Percentiles rank a stretch among this genome's conserved stretches.
Evolutionary conservation across 2,113 vertebrate species (phyloP).

Genomic region (Macrotis lagotis): DNA sequence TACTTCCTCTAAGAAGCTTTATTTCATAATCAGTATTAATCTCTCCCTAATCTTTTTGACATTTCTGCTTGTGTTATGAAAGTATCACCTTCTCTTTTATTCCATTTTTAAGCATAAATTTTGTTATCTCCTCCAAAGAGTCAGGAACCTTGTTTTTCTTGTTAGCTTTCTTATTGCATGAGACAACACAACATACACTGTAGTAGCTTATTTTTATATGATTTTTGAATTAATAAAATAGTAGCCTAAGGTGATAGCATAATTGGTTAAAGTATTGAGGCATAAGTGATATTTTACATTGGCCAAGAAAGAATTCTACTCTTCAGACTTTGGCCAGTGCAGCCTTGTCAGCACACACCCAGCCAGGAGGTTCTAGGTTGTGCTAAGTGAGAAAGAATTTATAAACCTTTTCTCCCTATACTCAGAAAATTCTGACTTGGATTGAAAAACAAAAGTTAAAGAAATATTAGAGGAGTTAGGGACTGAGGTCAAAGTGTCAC

Average conservation of each 20-base stretch:
- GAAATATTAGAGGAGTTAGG: background rate
- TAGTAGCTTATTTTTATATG: background rate
- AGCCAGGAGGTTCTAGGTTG: background rate
- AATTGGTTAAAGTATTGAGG: conserved; percentile 18
- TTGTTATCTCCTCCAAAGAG: background rate
- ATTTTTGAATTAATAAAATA: background rate
- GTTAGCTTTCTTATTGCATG: background rate
- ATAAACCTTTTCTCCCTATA: conserved; percentile 1
- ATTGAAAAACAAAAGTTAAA: conserved; percentile 32
- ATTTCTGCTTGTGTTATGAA: background rate
- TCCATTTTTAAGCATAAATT: background rate
- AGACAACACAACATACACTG: background rate
- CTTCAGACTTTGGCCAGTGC: background rate
- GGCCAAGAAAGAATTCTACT: background rate
- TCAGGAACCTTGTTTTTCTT: background rate
- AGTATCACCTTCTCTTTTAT: background rate
- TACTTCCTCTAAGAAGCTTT: background rate
- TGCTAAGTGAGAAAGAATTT: background rate
- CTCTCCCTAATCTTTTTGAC: background rate
- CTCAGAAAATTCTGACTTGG: background rate
- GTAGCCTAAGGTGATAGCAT: background rate
- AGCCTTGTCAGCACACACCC: background rate
- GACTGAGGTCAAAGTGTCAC: background rate
- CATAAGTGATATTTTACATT: background rate
- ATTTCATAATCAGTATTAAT: background rate